Percentiles rank a stretch among this genome's conserved stretches.
Evolutionary conservation across 2,797 vertebrate genomes (phyloP).

Genomic region (Cyprinella venusta): DNA sequence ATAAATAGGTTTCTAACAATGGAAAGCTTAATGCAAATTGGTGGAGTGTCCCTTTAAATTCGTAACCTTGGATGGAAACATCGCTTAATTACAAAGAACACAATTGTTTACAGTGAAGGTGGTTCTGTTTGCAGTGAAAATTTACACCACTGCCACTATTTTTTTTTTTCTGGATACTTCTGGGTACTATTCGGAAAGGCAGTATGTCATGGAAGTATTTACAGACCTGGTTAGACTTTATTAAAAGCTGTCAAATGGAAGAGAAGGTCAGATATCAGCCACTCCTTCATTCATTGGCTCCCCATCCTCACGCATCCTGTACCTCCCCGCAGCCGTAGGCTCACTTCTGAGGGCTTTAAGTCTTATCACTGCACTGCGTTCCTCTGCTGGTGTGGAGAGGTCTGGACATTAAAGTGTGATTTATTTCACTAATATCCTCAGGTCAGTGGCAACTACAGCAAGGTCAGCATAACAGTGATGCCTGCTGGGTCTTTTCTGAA

Average conservation of each 20-base stretch:
- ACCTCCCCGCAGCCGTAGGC: constrained; percentile 19
- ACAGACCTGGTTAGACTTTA: constrained; percentile 42
- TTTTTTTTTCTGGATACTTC: background rate
- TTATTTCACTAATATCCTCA: constrained; percentile 63
- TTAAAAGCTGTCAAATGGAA: constrained; percentile 53
- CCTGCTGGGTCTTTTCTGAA: constrained; percentile 54
- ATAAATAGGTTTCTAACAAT: too few relatives aligned
- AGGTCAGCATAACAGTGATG: constrained; percentile 59
- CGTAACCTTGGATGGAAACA: background rate
- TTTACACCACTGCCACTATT: background rate
- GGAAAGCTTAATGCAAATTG: too few relatives aligned
- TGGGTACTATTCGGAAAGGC: background rate
- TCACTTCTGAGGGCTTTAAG: constrained; percentile 39
- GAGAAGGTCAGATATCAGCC: constrained; percentile 45
- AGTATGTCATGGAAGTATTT: constrained; percentile 33
- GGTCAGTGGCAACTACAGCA: constrained; percentile 59
- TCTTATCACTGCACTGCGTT: constrained; percentile 48
- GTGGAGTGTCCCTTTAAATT: background rate
- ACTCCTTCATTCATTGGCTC: constrained; percentile 11
- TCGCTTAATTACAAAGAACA: background rate
- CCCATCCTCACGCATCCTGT: background rate
- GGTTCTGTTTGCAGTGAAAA: background rate
- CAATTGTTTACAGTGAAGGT: background rate
- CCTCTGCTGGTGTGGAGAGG: constrained; percentile 45
- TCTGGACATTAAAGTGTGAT: constrained; percentile 63